Evolutionary conservation across 2,888 invertebrate genomes (phyloP).

Genomic region (Microctonus aethiopoides): DNA sequence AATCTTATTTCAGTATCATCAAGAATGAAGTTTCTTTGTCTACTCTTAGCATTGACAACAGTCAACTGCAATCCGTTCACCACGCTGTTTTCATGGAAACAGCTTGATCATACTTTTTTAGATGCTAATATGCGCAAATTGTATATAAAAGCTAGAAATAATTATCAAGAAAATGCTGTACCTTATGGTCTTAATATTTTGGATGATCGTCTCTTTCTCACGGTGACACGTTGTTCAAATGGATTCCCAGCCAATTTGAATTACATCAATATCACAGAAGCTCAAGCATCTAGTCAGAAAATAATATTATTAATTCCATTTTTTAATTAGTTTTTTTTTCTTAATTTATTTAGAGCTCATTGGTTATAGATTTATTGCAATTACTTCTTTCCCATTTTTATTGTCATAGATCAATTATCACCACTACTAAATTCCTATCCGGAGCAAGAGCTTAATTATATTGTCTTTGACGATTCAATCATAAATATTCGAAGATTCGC

Average conservation of each 20-base stretch:
- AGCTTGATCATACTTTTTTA: constrained; percentile 58
- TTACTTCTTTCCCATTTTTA: background rate
- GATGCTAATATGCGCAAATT: constrained; percentile 50
- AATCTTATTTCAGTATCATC: no score
- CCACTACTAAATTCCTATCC: constrained; percentile 82
- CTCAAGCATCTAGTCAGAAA: constrained; percentile 38
- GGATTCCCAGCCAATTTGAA: constrained; percentile 76
- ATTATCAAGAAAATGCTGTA: constrained; percentile 77
- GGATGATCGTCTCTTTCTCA: constrained; percentile 75
- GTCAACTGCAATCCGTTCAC: constrained; percentile 49
- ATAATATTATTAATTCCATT: background rate
- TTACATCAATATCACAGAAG: constrained; percentile 67
- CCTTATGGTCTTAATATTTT: constrained; percentile 77
- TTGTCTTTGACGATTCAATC: constrained; percentile 73
- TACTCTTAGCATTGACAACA: constrained; percentile 44
- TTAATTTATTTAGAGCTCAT: no score
- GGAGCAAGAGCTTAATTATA: constrained; percentile 80
- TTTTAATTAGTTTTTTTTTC: no score
- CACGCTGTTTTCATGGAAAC: constrained; percentile 56
- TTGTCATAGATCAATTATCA: constrained; percentile 72
- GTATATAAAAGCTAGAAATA: constrained; percentile 70
- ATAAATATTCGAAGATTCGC: constrained; percentile 80
- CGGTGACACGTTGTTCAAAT: constrained; percentile 76
- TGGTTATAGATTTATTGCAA: no score
- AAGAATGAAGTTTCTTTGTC: constrained; percentile 49